Evolutionary conservation across 2,113 vertebrate genomes (phyloP).

Genomic region (Bubalus kerabau): DNA sequence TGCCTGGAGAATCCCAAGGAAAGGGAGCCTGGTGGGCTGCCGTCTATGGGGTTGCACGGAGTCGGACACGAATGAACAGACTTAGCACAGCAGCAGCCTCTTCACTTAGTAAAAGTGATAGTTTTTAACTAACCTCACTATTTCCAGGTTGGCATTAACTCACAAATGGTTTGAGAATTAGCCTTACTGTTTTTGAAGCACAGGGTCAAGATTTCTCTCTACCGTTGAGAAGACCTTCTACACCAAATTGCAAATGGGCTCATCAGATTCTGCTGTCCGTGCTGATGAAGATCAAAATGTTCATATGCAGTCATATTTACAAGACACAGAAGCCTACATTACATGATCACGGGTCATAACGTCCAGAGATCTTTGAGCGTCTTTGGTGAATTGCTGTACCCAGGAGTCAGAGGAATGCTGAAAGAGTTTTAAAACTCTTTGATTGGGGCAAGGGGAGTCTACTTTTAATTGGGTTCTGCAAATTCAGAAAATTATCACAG

Average conservation of each 20-base stretch:
- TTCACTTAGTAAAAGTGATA: neutral
- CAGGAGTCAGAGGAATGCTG: neutral
- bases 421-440: neutral
- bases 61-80: no score
- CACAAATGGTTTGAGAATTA: neutral
- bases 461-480: neutral
- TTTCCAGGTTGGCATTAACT: neutral
- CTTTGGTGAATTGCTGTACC: no score
- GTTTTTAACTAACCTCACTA: neutral
- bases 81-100: neutral
- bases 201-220: neutral
- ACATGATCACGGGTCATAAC: accelerated
- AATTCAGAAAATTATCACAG: neutral
- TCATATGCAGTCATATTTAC: accelerated
- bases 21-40: no score
- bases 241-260: neutral
- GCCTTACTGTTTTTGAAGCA: neutral
- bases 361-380: neutral
- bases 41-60: no score
- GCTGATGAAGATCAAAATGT: neutral
- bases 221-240: neutral
- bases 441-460: neutral
- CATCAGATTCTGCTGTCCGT: neutral
- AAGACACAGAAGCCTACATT: neutral
- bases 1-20: neutral